Base-by-base conservation (phyloP, 2,797 vertebrate species). In the Trachops cirrhosus region DNA sequence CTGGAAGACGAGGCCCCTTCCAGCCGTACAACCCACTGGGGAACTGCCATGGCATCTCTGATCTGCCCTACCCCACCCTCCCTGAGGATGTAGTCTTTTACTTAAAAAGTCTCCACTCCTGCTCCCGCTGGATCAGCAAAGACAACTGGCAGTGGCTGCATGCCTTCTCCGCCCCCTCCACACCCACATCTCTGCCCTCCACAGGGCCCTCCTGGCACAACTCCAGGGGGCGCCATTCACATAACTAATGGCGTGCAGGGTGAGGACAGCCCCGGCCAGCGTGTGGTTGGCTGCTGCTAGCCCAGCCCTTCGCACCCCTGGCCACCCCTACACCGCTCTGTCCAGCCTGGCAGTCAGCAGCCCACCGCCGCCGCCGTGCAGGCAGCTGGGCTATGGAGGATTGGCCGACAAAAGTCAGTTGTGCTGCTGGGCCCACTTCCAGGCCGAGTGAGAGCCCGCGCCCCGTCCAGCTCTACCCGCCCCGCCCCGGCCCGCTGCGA, bases 401-500 rank as follows among this genome's bases (percentile, higher is more conserved):
- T 91, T 96, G 96, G 95, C 94, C 89, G 1, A 77, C 94, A 52
- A 86, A 96, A 97, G 94, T 95, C 95, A 48, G 82, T 93, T 84
- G 96, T 46, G 87, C 95, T 52, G 86, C 90, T 96, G 96, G 97
- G 97, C 97, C 93, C 62, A 73, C 77, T 83, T 97, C 97, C 97
- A 97, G 96, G 64, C 91, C 39, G 21, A 86, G 86, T 74, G 2
- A 96, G 89, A 46, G 74, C 93, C 95, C 71, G 92, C 94, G 93
- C 94, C 91, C 91, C 52, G 96, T 95, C 96, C 95, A 73, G 93
- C 95, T 64, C 95, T 94, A 93, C 96, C 97, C 93, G 97, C 97
- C 97, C 97, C 97, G 94, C 96, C 97, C 97, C 73, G 90, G 95
- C 97, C 97, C 94, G 86, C 93, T n/a, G 57, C 37, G 48, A 96